phyloP scores from a whole-genome alignment of 2,113 vertebrate species.

The Pelobates fuscus region DNA sequence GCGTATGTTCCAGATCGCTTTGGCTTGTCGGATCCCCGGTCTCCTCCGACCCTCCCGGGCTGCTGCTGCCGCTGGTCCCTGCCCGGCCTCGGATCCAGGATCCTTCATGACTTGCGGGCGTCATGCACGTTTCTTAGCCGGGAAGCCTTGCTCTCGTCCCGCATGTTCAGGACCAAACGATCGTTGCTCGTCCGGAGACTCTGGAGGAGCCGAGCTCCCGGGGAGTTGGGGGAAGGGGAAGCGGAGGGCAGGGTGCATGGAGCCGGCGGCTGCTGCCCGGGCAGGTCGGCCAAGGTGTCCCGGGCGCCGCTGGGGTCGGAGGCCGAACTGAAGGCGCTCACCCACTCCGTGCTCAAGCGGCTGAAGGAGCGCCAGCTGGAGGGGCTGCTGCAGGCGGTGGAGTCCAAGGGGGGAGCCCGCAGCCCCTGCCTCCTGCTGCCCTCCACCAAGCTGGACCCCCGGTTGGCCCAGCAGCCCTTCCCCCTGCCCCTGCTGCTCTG shows the following conservation, averaged over 20 bases:
- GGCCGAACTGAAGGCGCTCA: slow-evolving; percentile 89
- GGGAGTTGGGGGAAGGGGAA: slow-evolving; percentile 84
- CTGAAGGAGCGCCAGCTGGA: slow-evolving; percentile 95
- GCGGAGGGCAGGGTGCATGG: slow-evolving; percentile 78
- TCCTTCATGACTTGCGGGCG: slow-evolving; percentile 98
- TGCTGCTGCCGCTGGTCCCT: slow-evolving; percentile 72
- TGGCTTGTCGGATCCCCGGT: slow-evolving; percentile 71
- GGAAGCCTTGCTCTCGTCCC: slow-evolving; percentile 87
- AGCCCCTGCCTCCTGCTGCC: slow-evolving; percentile 89
- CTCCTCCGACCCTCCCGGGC: slow-evolving; percentile 63
- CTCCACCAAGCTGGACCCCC: slow-evolving; percentile 77
- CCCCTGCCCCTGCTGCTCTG: slow-evolving; percentile 90
- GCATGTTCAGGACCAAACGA: slow-evolving; percentile 99
- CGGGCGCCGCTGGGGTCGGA: slow-evolving; percentile 80
- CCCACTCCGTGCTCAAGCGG: slow-evolving; percentile 87
- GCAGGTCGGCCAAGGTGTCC: slow-evolving; percentile 77
- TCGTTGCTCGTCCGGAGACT: slow-evolving; percentile 96
- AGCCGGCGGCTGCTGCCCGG: slow-evolving; percentile 84
- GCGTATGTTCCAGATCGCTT: slow-evolving; percentile 85
- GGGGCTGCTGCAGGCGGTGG: slow-evolving; percentile 89
- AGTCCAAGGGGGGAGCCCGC: slow-evolving; percentile 86
- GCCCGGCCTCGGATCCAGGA: slow-evolving; percentile 86
- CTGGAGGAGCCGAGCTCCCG: slow-evolving; percentile 93
- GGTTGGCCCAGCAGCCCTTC: slow-evolving; percentile 77
- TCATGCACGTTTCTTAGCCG: slow-evolving; percentile 96